Base-by-base conservation (phyloP, 2,113 vertebrate species). In the Atractosteus spatula region DNA sequence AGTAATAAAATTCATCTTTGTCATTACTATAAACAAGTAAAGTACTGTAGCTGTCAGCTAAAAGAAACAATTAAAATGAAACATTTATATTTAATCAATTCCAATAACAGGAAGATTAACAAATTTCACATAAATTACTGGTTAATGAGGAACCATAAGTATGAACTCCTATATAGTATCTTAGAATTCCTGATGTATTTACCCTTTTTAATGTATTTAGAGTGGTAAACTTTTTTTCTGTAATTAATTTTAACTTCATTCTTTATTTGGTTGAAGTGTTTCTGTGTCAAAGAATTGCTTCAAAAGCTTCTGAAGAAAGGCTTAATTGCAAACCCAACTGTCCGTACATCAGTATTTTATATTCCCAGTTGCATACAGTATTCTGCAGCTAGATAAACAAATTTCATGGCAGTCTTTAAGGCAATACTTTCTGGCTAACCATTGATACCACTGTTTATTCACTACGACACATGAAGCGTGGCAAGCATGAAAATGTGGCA, bases 401-500 rank as follows among this genome's bases (percentile, higher is more conserved):
- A 84, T 87, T 87, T 92, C 82, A 87, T 81, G 80, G 76, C 78
- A 81, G 80, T 84, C 78, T 91, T 88, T 83, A 89, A 83, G 84
- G 79, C 80, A 87, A 64, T 71, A 62, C 85, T 93, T 92, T 87
- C 88, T 92, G 85, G 83, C 63, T 82, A 83, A 77, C 81, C 81
- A 85, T 84, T 87, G 86, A 92, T 92, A 91, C 89, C 85, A 78
- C 69, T 83, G 90, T 92, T 94, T 92, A 91, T 94, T 94, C 83
- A 83, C 73, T 45, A 79, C 80, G 88, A 89, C 86, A 89, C 81
- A 72, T 81, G 80, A 86, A 93, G 84, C 81, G 78, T 93, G 86
- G 82, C 85, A 74, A 81, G 85, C 90, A 89, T 83, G 81, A 86
- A 93, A 91, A 89, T 87, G 80, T 79, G 79, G 79, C 76, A 91